Evolutionary conservation across 2,113 vertebrate species (phyloP).

Genomic region (Stegostoma tigrinum): DNA sequence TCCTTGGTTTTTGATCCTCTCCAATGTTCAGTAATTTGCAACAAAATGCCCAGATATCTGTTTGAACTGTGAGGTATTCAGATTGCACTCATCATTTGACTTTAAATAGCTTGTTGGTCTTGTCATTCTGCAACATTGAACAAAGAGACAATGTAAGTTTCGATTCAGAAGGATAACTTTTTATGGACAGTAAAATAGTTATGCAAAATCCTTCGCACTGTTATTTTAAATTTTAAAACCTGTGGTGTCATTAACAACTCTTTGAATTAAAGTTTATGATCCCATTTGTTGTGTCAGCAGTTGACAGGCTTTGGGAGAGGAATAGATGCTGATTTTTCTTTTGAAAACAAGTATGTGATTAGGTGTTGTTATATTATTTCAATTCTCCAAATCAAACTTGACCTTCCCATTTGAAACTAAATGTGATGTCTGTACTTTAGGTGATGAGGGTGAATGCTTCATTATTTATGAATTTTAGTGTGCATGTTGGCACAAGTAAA

Average conservation of each 20-base stretch:
- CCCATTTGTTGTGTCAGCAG: neutral
- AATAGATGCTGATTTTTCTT: neutral
- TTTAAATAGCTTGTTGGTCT: neutral
- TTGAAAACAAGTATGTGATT: neutral
- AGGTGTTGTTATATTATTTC: neutral
- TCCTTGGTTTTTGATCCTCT: neutral
- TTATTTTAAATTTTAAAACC: neutral
- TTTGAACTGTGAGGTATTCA: neutral
- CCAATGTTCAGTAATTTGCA: neutral
- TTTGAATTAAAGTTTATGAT: neutral
- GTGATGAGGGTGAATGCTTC: neutral
- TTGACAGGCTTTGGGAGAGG: neutral
- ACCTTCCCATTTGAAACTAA: neutral
- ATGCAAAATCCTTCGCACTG: neutral
- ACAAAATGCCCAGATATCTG: neutral
- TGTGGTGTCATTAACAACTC: neutral
- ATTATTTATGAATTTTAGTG: neutral
- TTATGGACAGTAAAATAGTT: too few species aligned
- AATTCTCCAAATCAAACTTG: neutral
- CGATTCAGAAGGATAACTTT: neutral
- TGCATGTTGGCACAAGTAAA: neutral
- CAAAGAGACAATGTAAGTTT: neutral
- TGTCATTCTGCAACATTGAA: neutral
- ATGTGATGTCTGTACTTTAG: neutral
- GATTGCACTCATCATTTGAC: neutral